Evolutionary conservation across 2,797 vertebrate genomes (phyloP).

Genomic region (Luscinia megarhynchos): DNA sequence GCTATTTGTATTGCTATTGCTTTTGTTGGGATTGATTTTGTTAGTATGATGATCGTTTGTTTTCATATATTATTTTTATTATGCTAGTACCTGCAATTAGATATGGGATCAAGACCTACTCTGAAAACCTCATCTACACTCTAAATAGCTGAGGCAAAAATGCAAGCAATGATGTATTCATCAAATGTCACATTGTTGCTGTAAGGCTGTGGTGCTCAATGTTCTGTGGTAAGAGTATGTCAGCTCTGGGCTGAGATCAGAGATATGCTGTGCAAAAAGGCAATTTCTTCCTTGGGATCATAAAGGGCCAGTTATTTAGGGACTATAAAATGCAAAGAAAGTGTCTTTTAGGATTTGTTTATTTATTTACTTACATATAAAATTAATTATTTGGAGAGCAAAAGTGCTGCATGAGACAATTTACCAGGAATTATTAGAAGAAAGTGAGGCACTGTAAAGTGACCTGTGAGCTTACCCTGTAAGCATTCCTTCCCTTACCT

Average conservation of each 20-base stretch:
- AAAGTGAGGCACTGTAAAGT: background rate
- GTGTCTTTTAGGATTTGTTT: background rate
- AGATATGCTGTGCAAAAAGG: background rate
- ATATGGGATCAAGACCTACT: background rate
- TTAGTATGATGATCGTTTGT: background rate
- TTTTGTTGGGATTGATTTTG: slow-evolving; percentile 36
- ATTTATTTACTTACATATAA: background rate
- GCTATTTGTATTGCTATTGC: background rate
- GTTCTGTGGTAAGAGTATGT: background rate
- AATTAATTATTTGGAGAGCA: background rate
- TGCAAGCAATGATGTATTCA: background rate
- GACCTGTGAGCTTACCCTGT: background rate
- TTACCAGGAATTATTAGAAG: background rate
- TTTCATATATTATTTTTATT: slow-evolving; percentile 28
- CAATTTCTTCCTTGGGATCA: background rate
- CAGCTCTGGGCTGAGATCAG: background rate
- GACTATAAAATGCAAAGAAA: background rate
- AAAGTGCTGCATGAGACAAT: background rate
- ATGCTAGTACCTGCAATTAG: background rate
- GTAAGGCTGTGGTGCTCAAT: background rate
- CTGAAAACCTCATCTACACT: background rate
- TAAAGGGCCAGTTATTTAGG: background rate
- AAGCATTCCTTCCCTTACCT: background rate
- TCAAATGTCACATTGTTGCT: background rate
- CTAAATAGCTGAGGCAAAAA: background rate